A percentile compares a stretch with the other conserved stretches of the same genome.
Evolutionary conservation across 2,113 vertebrate species (phyloP).

Genomic region (Tauraco erythrolophus): DNA sequence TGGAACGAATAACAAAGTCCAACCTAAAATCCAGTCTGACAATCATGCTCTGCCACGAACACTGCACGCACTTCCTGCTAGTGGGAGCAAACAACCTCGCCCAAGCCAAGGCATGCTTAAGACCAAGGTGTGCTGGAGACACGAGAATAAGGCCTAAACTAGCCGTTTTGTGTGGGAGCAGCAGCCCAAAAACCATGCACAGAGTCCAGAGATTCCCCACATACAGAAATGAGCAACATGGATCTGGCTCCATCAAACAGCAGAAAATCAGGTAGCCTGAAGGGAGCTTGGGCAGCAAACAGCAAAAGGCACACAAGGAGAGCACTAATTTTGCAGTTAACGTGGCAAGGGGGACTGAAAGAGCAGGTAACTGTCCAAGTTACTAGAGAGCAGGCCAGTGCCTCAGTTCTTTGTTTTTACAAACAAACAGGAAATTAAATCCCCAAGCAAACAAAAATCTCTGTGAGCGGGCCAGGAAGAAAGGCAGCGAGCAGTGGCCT

Average conservation of each 20-base stretch:
- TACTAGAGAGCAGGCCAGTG: neutral
- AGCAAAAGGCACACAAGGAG: fast-evolving
- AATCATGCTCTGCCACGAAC: neutral
- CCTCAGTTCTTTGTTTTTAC: neutral
- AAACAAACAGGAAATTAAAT: slow-evolving; percentile 47
- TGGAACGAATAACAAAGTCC: slow-evolving; percentile 9
- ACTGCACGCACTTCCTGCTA: neutral
- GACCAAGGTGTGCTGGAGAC: neutral
- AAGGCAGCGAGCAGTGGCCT: fast-evolving
- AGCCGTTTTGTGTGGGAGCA: neutral
- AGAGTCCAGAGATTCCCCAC: neutral
- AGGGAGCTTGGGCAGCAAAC: neutral
- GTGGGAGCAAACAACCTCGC: neutral
- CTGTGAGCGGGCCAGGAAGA: neutral
- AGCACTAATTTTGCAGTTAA: neutral
- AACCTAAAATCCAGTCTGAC: neutral
- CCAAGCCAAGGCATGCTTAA: neutral
- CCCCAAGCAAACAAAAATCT: neutral
- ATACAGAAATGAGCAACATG: fast-evolving
- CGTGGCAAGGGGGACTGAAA: neutral
- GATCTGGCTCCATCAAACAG: neutral
- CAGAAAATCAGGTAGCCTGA: neutral
- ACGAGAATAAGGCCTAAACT: neutral
- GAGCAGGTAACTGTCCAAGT: neutral
- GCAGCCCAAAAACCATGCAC: neutral